These are phyloP conservation scores for Sminthurinus aureus DNA, from an alignment of 2,888 invertebrate genomes.

Conservation along the genomic window DNA sequence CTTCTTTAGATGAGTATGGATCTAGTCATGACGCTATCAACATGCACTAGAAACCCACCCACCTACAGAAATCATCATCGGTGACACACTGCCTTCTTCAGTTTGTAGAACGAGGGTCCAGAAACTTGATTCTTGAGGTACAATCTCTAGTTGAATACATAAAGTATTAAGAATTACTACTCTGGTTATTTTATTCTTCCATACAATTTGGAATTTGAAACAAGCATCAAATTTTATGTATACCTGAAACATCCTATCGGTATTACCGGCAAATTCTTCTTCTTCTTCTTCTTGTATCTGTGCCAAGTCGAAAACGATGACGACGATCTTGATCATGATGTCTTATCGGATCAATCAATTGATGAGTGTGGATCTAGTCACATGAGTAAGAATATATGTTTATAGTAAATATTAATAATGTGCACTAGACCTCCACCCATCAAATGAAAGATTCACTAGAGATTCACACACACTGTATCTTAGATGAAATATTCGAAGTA, in stretches of 20 bases:
- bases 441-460: constrained; percentile 64
- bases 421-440: constrained; percentile 78
- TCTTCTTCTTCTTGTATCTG: not conserved
- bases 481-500: not conserved
- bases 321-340: not conserved
- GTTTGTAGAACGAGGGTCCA: too few species aligned
- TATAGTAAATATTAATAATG: constrained; percentile 61
- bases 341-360: constrained; percentile 66
- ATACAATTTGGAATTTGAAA: not conserved
- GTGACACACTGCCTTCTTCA: constrained; percentile 36
- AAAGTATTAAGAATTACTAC: not conserved
- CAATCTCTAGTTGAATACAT: not conserved
- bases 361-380: constrained; percentile 93
- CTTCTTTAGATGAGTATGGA: constrained; percentile 60
- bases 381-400: constrained; percentile 64
- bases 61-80: constrained; percentile 56
- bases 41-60: constrained; percentile 59
- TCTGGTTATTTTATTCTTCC: not conserved
- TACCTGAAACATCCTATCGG: too few species aligned
- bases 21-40: constrained; percentile 54
- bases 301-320: not conserved
- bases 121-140: too few species aligned
- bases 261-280: too few species aligned
- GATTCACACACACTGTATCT: not conserved
- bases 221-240: not conserved